These are phyloP conservation scores for Gymnobelideus leadbeateri DNA, from an alignment of 2,113 vertebrate genomes.

Conservation along the genomic window DNA sequence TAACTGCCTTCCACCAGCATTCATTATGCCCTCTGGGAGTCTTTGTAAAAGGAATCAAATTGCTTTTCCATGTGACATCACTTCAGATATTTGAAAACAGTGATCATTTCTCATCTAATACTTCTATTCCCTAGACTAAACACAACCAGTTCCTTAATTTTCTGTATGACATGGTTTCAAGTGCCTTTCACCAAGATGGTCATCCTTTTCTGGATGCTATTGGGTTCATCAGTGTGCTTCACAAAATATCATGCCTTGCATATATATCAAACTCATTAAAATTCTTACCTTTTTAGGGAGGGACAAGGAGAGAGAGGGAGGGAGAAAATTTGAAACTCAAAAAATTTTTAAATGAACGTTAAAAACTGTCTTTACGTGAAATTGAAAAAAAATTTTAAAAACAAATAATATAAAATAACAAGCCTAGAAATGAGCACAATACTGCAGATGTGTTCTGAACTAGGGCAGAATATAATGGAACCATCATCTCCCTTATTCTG, in stretches of 20 bases:
- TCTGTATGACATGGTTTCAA: not conserved
- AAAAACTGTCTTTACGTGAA: not conserved
- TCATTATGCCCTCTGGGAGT: not conserved
- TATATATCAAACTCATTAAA: not conserved
- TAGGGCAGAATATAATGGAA: not conserved
- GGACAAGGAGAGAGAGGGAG: not conserved
- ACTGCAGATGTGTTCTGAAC: not conserved
- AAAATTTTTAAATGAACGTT: not conserved
- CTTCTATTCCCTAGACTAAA: not conserved
- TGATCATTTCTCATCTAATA: not conserved
- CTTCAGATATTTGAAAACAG: not conserved
- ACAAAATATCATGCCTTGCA: not conserved
- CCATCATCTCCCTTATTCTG: not conserved
- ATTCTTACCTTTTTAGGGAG: not conserved
- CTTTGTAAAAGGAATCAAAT: not conserved
- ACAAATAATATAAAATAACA: not conserved
- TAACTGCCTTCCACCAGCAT: not conserved
- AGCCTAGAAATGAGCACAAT: not conserved
- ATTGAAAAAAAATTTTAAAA: not conserved
- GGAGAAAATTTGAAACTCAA: not conserved
- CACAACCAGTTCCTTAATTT: not conserved
- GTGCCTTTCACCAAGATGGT: not conserved
- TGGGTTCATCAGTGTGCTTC: not conserved
- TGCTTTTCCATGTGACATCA: not conserved
- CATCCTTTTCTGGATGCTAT: not conserved